These are phyloP conservation scores for Pachyseris speciosa DNA, from an alignment of 64 coral and sea anemone species.

Conservation along the genomic window DNA sequence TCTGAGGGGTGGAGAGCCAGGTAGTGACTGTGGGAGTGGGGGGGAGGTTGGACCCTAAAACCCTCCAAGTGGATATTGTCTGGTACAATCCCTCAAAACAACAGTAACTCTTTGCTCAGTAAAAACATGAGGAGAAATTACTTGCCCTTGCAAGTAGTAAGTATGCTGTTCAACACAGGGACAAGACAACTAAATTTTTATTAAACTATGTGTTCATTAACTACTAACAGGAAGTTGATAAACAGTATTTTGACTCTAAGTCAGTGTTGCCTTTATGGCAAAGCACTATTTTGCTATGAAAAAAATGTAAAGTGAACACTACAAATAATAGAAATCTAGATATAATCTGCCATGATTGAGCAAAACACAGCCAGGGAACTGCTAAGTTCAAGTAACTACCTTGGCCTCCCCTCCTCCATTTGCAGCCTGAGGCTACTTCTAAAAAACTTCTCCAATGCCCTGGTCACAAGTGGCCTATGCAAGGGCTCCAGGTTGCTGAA, in stretches of 20 bases:
- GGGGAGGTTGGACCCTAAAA: background rate
- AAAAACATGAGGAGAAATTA: background rate
- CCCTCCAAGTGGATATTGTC: background rate
- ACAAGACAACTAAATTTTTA: background rate
- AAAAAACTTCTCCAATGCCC: background rate
- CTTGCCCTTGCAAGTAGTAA: slow-evolving; percentile 16
- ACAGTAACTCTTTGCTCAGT: background rate
- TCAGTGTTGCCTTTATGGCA: background rate
- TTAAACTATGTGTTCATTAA: background rate
- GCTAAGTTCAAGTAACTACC: background rate
- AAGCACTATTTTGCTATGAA: background rate
- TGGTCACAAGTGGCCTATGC: background rate
- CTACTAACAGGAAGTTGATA: slow-evolving; percentile 10
- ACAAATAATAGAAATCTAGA: background rate
- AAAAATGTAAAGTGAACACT: background rate
- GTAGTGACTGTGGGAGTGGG: background rate
- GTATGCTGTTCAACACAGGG: slow-evolving; percentile 1
- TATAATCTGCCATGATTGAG: background rate
- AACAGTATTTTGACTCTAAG: background rate
- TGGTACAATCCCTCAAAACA: background rate
- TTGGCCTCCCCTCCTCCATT: background rate
- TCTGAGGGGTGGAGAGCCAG: background rate
- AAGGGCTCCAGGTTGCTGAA: background rate
- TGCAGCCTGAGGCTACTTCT: background rate
- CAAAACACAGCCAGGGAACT: slow-evolving; percentile 6